These are phyloP conservation scores for Drosophila saltans DNA, from an alignment of 1,140 invertebrate genomes.

Conservation along the genomic window DNA sequence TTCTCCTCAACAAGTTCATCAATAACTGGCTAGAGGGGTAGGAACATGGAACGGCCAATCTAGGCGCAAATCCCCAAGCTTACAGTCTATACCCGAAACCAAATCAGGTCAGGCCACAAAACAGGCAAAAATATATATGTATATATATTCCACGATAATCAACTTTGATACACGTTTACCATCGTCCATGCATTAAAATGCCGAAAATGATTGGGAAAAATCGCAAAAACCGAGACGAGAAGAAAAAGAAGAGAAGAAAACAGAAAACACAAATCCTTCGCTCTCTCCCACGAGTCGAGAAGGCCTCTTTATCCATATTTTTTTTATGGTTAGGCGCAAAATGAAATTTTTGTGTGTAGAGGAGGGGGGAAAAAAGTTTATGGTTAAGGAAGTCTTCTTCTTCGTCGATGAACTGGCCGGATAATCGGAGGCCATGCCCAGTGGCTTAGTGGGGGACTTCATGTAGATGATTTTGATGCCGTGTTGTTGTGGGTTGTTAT, in stretches of 20 bases:
- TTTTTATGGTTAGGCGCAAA: constrained; percentile 66
- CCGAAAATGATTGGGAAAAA: constrained; percentile 70
- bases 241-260: constrained; percentile 29
- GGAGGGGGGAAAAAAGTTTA: constrained; percentile 60
- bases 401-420: constrained; percentile 61
- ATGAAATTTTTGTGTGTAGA: constrained; percentile 38
- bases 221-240: constrained; percentile 53
- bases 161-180: constrained; percentile 72
- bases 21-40: constrained; percentile 47
- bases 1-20: constrained; percentile 69
- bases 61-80: constrained; percentile 69
- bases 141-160: constrained; percentile 77
- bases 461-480: constrained; percentile 15
- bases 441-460: constrained; percentile 53
- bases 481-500: neutral
- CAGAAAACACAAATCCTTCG: constrained; percentile 15
- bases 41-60: constrained; percentile 41
- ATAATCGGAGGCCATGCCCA: constrained; percentile 61
- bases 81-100: constrained; percentile 37
- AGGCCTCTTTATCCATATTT: constrained; percentile 48
- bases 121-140: constrained; percentile 44
- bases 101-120: constrained; percentile 73
- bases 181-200: constrained; percentile 55
- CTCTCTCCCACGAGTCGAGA: constrained; percentile 7
- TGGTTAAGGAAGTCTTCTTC: constrained; percentile 55